A percentile compares a stretch with the other conserved stretches of the same genome.
phyloP scores from a whole-genome alignment of 2,888 invertebrate genomes.

The Colostygia pectinataria region DNA sequence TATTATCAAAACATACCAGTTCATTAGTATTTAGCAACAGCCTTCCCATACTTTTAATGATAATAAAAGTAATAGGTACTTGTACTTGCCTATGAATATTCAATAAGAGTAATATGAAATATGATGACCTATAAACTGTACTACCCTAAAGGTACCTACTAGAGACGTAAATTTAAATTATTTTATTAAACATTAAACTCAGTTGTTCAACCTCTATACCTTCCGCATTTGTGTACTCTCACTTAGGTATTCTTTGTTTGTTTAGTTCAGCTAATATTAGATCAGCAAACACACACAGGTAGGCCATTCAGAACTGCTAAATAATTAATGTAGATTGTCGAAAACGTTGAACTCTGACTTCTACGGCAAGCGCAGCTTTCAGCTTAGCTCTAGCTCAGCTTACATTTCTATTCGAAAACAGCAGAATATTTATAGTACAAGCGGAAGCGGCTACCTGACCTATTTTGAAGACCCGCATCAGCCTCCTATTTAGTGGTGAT shows the following conservation, averaged over 20 bases:
- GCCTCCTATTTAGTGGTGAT: constrained; percentile 13
- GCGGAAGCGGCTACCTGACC: constrained; percentile 67
- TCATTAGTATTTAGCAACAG: too few relatives aligned
- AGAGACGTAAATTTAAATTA: too few relatives aligned
- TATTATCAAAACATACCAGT: too few relatives aligned
- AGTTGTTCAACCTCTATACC: not conserved
- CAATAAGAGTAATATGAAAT: too few relatives aligned
- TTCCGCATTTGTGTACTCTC: not conserved
- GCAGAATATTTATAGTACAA: constrained; percentile 47
- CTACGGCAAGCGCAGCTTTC: constrained; percentile 1
- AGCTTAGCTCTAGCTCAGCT: constrained; percentile 6
- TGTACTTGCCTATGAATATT: too few relatives aligned
- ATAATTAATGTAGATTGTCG: not conserved
- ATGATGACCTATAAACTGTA: too few relatives aligned
- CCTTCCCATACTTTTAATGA: too few relatives aligned
- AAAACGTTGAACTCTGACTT: constrained; percentile 8
- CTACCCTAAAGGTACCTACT: too few relatives aligned
- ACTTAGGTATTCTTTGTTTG: constrained; percentile 13
- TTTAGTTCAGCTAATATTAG: constrained; percentile 25
- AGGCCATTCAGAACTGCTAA: too few relatives aligned
- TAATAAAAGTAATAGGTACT: too few relatives aligned
- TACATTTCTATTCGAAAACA: constrained; percentile 30
- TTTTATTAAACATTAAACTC: not conserved
- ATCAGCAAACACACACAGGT: not conserved
- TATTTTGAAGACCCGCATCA: constrained; percentile 40